These are phyloP conservation scores for Slavum lentiscoides DNA, from an alignment of 2,888 invertebrate genomes.

Conservation along the genomic window DNA sequence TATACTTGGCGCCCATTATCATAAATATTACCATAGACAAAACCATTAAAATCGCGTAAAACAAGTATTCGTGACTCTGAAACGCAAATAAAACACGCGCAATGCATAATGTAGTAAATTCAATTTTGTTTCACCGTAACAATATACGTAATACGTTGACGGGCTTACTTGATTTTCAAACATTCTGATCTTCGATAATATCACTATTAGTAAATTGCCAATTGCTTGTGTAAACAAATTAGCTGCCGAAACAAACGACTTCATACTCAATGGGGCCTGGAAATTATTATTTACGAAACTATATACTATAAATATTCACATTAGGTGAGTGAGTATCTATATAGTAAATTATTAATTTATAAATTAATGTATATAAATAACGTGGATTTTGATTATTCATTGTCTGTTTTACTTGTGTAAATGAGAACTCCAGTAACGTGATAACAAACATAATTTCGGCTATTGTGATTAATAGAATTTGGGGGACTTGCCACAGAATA, in stretches of 20 bases:
- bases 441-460: constrained; percentile 96
- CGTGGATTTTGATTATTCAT: neutral
- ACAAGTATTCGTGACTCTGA: constrained; percentile 70
- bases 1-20: constrained; percentile 77
- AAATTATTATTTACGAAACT: constrained; percentile 7
- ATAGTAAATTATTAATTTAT: too few species aligned
- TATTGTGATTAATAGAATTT: constrained; percentile 86
- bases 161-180: constrained; percentile 44
- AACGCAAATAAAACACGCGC: constrained; percentile 2
- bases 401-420: constrained; percentile 68
- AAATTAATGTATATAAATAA: too few species aligned
- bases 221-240: constrained; percentile 94
- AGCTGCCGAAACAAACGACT: constrained; percentile 86
- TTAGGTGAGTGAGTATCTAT: too few species aligned
- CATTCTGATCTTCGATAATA: constrained; percentile 70
- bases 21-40: constrained; percentile 81
- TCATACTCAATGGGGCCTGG: constrained; percentile 88
- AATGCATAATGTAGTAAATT: neutral
- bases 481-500: constrained; percentile 86
- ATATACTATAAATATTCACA: too few species aligned
- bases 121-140: neutral
- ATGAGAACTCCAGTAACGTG: constrained; percentile 93
- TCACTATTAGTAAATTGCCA: constrained; percentile 89
- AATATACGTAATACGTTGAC: too few species aligned
- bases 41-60: constrained; percentile 85